Conservation (phyloP, 2,888 invertebrate genomes). For the Nycteola revayana region DNA sequence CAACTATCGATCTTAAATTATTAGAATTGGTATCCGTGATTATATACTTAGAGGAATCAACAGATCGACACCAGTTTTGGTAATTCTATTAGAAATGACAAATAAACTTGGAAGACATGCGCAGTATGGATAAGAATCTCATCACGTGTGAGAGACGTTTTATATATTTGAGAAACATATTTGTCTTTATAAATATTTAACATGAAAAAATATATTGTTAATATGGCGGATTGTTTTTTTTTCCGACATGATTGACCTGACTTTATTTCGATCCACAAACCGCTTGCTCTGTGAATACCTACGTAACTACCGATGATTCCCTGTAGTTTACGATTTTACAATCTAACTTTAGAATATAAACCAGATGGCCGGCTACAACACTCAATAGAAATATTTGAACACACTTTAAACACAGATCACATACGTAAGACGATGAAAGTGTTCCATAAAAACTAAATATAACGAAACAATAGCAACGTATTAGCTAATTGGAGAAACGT, state of each 20-base stretch:
- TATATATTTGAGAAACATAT: slow-evolving; percentile 4
- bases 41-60: no score
- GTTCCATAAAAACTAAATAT: slow-evolving; percentile 17
- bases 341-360: slow-evolving; percentile 81
- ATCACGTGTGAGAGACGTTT: slow-evolving; percentile 36
- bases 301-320: slow-evolving; percentile 62
- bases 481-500: slow-evolving; percentile 6
- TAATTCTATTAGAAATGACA: no score
- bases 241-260: slow-evolving; percentile 14
- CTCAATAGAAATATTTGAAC: slow-evolving; percentile 68
- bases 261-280: slow-evolving; percentile 40
- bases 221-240: slow-evolving; percentile 9
- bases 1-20: no score
- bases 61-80: no score
- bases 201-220: neutral
- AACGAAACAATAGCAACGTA: slow-evolving; percentile 11
- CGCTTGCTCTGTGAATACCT: slow-evolving; percentile 54
- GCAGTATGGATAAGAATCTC: slow-evolving; percentile 53
- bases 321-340: slow-evolving; percentile 78
- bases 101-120: slow-evolving; percentile 60
- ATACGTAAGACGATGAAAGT: slow-evolving; percentile 18
- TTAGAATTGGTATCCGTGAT: no score
- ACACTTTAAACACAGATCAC: slow-evolving; percentile 46
- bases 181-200: no score
- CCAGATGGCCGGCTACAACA: slow-evolving; percentile 77